A percentile compares a stretch with the other conserved stretches of the same genome.
Conservation (phyloP, 2,888 invertebrate genomes). For the Dryobota labecula region DNA sequence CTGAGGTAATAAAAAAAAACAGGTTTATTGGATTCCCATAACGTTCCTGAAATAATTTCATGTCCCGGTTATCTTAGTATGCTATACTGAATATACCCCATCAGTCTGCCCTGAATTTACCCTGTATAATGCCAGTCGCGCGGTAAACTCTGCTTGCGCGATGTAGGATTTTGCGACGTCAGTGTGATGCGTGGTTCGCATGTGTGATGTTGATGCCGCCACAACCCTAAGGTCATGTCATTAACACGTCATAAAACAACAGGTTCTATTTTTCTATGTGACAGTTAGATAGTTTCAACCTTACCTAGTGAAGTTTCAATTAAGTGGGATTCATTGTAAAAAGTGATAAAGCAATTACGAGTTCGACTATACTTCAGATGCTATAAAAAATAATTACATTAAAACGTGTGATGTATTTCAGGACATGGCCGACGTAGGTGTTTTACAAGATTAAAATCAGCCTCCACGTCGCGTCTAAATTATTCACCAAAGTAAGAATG, state of each 20-base stretch:
- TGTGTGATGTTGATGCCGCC: too few relatives aligned
- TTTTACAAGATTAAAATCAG: slow-evolving; percentile 93
- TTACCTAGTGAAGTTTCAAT: neutral
- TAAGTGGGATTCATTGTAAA: neutral
- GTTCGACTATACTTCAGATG: neutral
- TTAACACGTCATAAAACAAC: neutral
- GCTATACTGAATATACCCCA: too few relatives aligned
- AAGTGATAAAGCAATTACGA: neutral
- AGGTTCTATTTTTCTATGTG: neutral
- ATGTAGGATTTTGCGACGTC: too few relatives aligned
- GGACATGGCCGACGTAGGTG: slow-evolving; percentile 92
- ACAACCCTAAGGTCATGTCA: neutral
- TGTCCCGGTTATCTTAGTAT: too few relatives aligned
- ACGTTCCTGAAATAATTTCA: too few relatives aligned
- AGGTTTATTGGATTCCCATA: too few relatives aligned
- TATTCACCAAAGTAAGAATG: slow-evolving; percentile 89
- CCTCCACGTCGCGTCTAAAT: slow-evolving; percentile 92
- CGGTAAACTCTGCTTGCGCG: too few relatives aligned
- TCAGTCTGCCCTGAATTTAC: too few relatives aligned
- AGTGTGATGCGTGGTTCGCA: too few relatives aligned
- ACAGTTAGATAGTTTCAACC: neutral
- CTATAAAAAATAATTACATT: neutral
- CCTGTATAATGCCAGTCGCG: too few relatives aligned
- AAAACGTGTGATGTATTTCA: slow-evolving; percentile 59
- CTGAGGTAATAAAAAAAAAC: too few relatives aligned